Evolutionary conservation across 2,888 invertebrate genomes (phyloP), one percentile per base, ranked within the genome.

Genomic region (Cacoxenus indagator): DNA sequence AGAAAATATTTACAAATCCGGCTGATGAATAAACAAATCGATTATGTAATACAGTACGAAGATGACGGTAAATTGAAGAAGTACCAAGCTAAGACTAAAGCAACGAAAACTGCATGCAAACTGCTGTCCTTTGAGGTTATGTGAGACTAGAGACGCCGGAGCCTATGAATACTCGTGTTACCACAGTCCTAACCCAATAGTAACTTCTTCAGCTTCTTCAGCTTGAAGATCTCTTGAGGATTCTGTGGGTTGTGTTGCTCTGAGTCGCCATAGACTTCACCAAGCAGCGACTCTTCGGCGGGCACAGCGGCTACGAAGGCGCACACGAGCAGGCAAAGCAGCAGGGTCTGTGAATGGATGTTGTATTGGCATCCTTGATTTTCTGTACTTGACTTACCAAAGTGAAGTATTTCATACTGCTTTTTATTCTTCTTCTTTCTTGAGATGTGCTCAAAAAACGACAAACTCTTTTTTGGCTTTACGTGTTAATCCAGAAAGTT

Each of bases 171-270:
- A 24, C 17, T 22, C 29, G 57, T 17, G 4, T 46, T 66, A 3
- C 48, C 17, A n/a, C n/a, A n/a, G 5, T 1, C 37, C 74, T 84
- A 87, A 57, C 87, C 87, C 68, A 87, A 78, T 27, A 86, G 81
- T 67, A 87, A 71, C 76, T 87, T 87, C 75, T 87, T 86, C 70
- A 87, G 75, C 78, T 87, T 87, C 78, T 87, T 86, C 71, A 87
- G 76, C 78, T 87, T 87, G 73, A 87, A 87, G 67, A 87, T 81
- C 26, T 85, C 77, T 68, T 85, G 84, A 8, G 84, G 79, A 71
- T 85, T 84, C 74, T 87, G 83, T 4, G 87, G 84, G 76, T 83
- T 85, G 62, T 84, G 80, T 27, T 81, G 81, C n/a, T 86, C 82
- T 48, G 83, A 78, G 31, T 81, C 78, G 66, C 77, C 74, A 64